These are phyloP conservation scores for Ammospiza caudacuta DNA, from an alignment of 2,113 vertebrate genomes.

Conservation along the genomic window DNA sequence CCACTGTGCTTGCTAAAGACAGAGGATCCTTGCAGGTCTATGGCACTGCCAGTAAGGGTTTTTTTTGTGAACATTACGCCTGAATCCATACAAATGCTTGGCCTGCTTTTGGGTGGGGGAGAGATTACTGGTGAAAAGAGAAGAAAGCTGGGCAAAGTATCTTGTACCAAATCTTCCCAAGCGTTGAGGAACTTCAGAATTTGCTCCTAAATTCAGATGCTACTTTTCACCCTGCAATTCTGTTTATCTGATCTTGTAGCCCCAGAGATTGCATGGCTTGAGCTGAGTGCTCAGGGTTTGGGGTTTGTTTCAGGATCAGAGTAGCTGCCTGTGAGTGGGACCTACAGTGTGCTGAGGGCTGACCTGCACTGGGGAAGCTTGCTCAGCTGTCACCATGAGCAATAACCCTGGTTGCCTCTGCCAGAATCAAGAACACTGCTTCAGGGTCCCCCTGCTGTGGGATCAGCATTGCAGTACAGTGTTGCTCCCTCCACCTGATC, in stretches of 20 bases:
- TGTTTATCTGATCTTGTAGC: neutral
- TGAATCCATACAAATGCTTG: neutral
- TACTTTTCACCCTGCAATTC: neutral
- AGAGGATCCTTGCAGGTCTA: neutral
- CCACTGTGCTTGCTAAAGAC: neutral
- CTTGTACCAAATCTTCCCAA: neutral
- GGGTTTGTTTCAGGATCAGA: neutral
- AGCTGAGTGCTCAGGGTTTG: neutral
- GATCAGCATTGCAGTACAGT: neutral
- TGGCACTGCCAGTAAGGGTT: neutral
- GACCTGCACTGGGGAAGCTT: fast-evolving
- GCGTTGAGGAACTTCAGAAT: neutral
- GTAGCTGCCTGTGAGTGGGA: neutral
- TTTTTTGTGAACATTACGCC: neutral
- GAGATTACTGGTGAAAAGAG: neutral
- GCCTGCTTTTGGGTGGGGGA: neutral
- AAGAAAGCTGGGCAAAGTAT: neutral
- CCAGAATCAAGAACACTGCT: too few species aligned
- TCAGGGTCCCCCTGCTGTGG: neutral
- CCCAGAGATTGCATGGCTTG: neutral
- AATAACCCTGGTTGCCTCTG: neutral
- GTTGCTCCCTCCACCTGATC: fast-evolving
- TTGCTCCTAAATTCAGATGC: neutral
- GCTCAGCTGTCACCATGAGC: neutral
- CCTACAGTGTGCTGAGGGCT: fast-evolving